phyloP scores from a whole-genome alignment of 2,113 vertebrate genomes.

The Xenopus laevis region DNA sequence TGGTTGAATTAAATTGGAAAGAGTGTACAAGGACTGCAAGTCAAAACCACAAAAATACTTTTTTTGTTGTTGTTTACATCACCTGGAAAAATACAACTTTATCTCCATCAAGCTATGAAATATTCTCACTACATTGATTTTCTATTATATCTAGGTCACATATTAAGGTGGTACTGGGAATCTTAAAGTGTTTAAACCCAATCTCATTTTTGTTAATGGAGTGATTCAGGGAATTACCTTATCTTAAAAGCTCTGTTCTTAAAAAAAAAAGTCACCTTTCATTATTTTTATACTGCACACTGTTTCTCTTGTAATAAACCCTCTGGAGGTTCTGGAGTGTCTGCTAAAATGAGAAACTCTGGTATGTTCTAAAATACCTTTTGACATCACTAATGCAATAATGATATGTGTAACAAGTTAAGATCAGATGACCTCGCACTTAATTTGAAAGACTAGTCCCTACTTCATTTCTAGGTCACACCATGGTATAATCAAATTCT shows the following conservation, averaged over 20 bases:
- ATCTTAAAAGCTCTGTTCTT: constrained; percentile 29
- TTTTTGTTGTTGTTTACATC: too few species aligned
- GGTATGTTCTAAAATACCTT: constrained; percentile 25
- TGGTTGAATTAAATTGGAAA: too few species aligned
- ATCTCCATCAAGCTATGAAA: too few species aligned
- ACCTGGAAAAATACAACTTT: too few species aligned
- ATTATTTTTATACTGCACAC: constrained; percentile 28
- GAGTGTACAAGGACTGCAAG: too few species aligned
- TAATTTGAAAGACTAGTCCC: constrained; percentile 20
- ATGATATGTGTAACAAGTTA: constrained; percentile 39
- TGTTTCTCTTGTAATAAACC: constrained; percentile 32
- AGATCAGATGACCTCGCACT: constrained; percentile 15
- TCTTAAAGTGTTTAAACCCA: constrained; percentile 21
- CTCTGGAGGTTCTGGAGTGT: constrained; percentile 16
- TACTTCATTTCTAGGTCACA: constrained; percentile 39
- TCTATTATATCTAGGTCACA: constrained; percentile 26
- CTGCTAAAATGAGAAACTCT: constrained; percentile 9
- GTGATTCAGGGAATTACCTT: constrained; percentile 34
- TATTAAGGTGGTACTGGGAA: constrained; percentile 9
- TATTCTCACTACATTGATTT: constrained; percentile 13
- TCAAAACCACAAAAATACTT: too few species aligned
- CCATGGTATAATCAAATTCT: constrained; percentile 32
- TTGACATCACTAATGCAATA: constrained; percentile 40
- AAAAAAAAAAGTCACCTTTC: constrained; percentile 34
- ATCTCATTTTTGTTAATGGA: constrained; percentile 38